These are phyloP conservation scores for Phrynosoma blainvillii DNA, from an alignment of 2,113 vertebrate genomes.

Conservation along the genomic window DNA sequence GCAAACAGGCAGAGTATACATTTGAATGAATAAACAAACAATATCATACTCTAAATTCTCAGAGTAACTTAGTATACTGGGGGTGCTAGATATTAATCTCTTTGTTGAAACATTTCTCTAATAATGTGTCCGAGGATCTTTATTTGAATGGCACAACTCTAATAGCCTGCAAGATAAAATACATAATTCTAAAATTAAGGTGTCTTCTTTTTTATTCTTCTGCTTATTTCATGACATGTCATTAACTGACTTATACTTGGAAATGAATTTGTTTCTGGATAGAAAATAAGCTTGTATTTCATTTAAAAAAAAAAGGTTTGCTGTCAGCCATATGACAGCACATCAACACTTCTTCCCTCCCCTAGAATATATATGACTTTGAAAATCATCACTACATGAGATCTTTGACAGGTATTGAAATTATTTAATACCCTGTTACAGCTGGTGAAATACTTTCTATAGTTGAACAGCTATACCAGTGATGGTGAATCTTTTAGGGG, in stretches of 20 bases:
- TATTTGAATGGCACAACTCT: neutral
- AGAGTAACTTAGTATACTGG: neutral
- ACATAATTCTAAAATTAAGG: neutral
- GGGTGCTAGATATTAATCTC: neutral
- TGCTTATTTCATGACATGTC: neutral
- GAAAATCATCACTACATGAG: neutral
- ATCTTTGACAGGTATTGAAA: constrained; percentile 5
- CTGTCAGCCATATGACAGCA: constrained; percentile 17
- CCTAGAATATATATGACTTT: constrained; percentile 9
- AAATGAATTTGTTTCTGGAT: neutral
- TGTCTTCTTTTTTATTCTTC: neutral
- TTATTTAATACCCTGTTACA: constrained; percentile 20
- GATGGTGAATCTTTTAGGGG: too few relatives aligned
- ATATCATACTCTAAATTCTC: neutral
- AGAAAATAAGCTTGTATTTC: constrained; percentile 13
- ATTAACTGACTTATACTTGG: neutral
- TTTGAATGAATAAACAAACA: neutral
- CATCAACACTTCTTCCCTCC: constrained; percentile 16
- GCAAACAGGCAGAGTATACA: neutral
- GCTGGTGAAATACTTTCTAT: constrained; percentile 15
- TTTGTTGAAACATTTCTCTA: neutral
- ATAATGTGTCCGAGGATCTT: neutral
- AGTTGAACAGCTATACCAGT: neutral
- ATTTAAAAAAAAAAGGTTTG: constrained; percentile 17
- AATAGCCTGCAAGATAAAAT: neutral